phyloP scores from a whole-genome alignment of 2,113 vertebrate genomes.

The Prolemur simus region DNA sequence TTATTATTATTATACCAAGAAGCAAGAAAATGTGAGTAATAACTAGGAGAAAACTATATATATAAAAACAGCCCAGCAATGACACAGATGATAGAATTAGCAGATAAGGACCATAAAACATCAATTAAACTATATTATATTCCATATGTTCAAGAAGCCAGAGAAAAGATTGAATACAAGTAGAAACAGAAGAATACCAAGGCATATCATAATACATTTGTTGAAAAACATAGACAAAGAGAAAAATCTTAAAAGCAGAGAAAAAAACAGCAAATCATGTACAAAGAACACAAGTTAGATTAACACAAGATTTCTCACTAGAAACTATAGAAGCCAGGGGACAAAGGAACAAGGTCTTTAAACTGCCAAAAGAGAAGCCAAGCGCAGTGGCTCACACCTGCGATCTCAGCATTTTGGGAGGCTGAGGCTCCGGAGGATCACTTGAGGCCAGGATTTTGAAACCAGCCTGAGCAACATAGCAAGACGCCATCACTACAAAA shows the following conservation, averaged over 20 bases:
- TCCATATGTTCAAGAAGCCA: not conserved
- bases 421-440: too few relatives aligned
- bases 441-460: too few relatives aligned
- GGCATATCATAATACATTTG: not conserved
- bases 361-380: not conserved
- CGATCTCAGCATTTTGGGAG: too few relatives aligned
- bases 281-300: not conserved
- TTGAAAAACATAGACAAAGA: not conserved
- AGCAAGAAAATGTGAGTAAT: not conserved
- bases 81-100: not conserved
- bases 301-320: not conserved
- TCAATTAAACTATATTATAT: not conserved
- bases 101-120: not conserved
- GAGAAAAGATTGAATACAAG: not conserved
- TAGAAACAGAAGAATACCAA: not conserved
- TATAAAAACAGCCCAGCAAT: not conserved
- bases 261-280: not conserved
- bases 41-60: not conserved
- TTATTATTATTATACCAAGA: not conserved
- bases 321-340: not conserved
- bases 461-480: too few relatives aligned
- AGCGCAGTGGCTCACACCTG: too few relatives aligned
- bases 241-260: slow-evolving; percentile 27
- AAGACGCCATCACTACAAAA: too few relatives aligned
- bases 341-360: not conserved